Evolutionary conservation across 1,140 invertebrate genomes (phyloP).

Genomic region (Megalonaias nervosa): DNA sequence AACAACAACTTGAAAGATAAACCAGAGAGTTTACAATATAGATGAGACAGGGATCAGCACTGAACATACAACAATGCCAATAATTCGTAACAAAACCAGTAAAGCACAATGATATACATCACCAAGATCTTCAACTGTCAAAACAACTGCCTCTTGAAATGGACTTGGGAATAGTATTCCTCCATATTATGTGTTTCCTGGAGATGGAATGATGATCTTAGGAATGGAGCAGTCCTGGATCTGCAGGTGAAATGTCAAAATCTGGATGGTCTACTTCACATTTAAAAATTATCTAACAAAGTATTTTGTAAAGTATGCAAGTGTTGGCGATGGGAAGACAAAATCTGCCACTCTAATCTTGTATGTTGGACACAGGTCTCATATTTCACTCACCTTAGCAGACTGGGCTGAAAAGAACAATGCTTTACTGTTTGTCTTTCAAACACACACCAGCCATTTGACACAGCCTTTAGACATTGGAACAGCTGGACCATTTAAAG

Average conservation of each 20-base stretch:
- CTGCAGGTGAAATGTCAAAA: not conserved
- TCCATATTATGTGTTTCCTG: conserved; percentile 68
- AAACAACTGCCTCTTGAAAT: conserved; percentile 66
- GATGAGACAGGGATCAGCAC: conserved; percentile 70
- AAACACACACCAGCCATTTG: conserved; percentile 10
- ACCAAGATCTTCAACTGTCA: conserved; percentile 68
- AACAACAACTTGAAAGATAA: conserved; percentile 34
- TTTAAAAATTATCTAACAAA: conserved; percentile 20
- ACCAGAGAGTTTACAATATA: conserved; percentile 66
- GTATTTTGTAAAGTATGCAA: conserved; percentile 10
- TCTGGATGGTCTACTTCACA: conserved; percentile 20
- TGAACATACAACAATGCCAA: conserved; percentile 56
- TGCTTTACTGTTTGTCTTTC: conserved; percentile 11
- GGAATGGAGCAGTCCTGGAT: too few species aligned
- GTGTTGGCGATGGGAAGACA: not conserved
- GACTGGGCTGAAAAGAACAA: conserved; percentile 21
- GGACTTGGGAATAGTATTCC: conserved; percentile 61
- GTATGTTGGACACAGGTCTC: conserved; percentile 12
- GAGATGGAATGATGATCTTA: too few species aligned
- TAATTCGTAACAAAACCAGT: not conserved
- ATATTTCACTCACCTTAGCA: conserved; percentile 7
- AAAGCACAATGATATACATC: conserved; percentile 60
- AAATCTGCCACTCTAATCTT: not conserved
- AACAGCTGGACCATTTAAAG: conserved; percentile 18
- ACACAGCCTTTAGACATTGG: conserved; percentile 22